A percentile compares a stretch with the other conserved stretches of the same genome.
phyloP scores from a whole-genome alignment of 2,797 vertebrate species.

The Menidia menidia region DNA sequence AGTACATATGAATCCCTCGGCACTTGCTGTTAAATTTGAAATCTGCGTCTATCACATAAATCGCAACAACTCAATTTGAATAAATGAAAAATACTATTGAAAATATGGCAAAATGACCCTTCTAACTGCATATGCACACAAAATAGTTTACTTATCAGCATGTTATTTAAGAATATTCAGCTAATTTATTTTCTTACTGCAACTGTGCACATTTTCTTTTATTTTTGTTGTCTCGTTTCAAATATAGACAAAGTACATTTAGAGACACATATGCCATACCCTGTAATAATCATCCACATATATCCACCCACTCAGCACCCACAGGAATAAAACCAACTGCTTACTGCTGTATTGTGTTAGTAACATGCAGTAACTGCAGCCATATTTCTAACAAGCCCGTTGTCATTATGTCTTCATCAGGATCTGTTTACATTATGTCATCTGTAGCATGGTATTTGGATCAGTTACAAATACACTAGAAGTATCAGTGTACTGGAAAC shows the following conservation, averaged over 20 bases:
- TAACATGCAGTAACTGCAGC: conserved; percentile 27
- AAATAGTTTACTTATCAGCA: too few relatives aligned
- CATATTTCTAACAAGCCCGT: conserved; percentile 48
- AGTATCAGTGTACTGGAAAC: not conserved
- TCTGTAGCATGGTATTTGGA: conserved; percentile 64
- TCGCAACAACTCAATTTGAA: too few relatives aligned
- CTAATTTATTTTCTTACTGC: not conserved
- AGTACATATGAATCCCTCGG: too few relatives aligned
- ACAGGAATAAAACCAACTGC: conserved; percentile 35
- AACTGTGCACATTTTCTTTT: not conserved
- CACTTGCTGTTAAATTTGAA: too few relatives aligned
- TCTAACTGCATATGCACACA: too few relatives aligned
- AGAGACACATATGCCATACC: conserved; percentile 26
- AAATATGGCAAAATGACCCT: too few relatives aligned
- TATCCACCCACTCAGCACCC: conserved; percentile 49
- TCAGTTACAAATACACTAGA: conserved; percentile 30
- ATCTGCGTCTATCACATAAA: too few relatives aligned
- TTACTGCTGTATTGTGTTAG: not conserved
- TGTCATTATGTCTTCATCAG: conserved; percentile 26
- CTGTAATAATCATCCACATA: conserved; percentile 23
- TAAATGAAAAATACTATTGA: too few relatives aligned
- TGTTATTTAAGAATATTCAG: not conserved
- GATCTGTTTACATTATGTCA: conserved; percentile 13
- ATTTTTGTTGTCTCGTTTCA: not conserved
- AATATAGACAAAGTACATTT: conserved; percentile 19